A percentile compares a stretch with the other conserved stretches of the same genome.
These are phyloP conservation scores for Lasioglossum marginatum DNA, from an alignment of 2,888 invertebrate genomes.

Conservation along the genomic window DNA sequence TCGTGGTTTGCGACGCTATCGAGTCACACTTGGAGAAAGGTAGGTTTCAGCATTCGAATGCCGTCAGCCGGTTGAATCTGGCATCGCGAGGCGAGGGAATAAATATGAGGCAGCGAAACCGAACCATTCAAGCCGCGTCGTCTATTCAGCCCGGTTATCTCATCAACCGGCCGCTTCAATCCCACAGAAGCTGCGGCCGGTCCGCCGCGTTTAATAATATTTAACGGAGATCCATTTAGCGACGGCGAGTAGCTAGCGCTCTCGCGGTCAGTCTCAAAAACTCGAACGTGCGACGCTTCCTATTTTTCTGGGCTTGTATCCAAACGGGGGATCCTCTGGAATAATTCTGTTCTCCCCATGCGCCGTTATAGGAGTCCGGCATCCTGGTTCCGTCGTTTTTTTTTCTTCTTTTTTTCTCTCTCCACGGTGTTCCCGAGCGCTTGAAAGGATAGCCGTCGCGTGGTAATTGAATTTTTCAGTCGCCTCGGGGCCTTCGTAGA, in stretches of 20 bases:
- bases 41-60: neutral
- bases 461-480: constrained; percentile 71
- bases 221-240: constrained; percentile 17
- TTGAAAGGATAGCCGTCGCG: constrained; percentile 50
- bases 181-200: neutral
- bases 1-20: neutral
- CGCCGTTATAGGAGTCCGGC: neutral
- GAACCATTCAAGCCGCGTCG: constrained; percentile 1
- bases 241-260: neutral
- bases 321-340: constrained; percentile 22
- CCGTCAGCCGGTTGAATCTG: constrained; percentile 11
- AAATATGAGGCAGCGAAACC: constrained; percentile 27
- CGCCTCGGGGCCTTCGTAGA: constrained; percentile 56
- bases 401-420: neutral
- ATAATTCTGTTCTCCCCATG: constrained; percentile 46
- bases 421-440: neutral
- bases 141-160: constrained; percentile 27
- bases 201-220: neutral
- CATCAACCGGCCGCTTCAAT: neutral
- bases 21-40: constrained; percentile 5
- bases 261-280: neutral
- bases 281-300: neutral
- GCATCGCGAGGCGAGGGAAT: neutral
- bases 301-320: constrained; percentile 7
- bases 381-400: neutral